Conservation (phyloP, 2,113 vertebrate genomes). For the Mohoua ochrocephala region DNA sequence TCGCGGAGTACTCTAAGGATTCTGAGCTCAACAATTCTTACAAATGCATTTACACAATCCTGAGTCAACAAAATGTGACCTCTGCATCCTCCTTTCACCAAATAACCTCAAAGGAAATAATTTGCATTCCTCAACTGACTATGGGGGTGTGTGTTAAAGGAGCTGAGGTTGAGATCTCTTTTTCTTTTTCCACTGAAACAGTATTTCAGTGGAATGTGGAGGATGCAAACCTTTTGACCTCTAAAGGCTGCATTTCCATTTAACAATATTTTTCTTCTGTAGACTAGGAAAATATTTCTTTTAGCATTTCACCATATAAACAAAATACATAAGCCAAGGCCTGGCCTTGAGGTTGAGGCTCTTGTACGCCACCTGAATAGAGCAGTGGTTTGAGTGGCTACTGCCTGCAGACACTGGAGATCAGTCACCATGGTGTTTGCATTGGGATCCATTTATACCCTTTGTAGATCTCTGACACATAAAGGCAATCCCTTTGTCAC, state of each 20-base stretch:
- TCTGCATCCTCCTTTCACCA: neutral
- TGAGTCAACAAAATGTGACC: neutral
- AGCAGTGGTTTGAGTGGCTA: neutral
- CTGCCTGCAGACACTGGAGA: neutral
- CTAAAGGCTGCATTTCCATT: neutral
- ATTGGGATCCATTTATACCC: neutral
- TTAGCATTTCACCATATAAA: neutral
- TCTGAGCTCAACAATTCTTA: neutral
- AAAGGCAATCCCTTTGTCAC: neutral
- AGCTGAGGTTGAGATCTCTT: neutral
- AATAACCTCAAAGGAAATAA: conserved; percentile 30
- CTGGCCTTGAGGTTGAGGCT: neutral
- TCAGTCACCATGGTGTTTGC: neutral
- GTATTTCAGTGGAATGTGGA: conserved; percentile 1
- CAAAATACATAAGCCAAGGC: neutral
- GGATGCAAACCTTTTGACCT: neutral
- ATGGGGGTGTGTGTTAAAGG: neutral
- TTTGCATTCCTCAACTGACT: neutral
- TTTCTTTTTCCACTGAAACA: neutral
- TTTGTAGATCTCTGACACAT: neutral
- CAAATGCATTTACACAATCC: neutral
- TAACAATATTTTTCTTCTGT: neutral
- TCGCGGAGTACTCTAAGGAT: neutral
- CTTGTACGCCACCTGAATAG: neutral
- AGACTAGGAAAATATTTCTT: neutral